Evolutionary conservation across 1,140 invertebrate genomes (phyloP), one percentile per base, ranked within the genome.

Genomic region (Musca vetustissima): DNA sequence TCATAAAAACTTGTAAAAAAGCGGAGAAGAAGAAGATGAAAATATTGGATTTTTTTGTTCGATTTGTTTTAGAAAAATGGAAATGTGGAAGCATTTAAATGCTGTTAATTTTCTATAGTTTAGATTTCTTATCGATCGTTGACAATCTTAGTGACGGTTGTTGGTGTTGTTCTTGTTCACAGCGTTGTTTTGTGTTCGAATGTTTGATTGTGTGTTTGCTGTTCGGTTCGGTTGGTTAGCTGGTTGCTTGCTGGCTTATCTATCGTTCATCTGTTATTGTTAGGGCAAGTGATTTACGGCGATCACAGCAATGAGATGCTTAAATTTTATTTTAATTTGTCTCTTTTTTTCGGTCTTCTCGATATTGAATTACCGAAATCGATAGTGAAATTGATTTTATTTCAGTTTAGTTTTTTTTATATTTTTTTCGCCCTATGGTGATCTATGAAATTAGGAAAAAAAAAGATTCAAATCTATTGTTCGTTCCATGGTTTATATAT

Each of bases 81-180:
- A 59, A 61, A 61, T 61, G 28, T 61, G 57, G 57, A 61, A 61
- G 57, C 57, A 61, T 61, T 61, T 59, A 61, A 61, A 61, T 61
- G 57, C 36, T 61, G 57, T 61, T 61, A 61, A 61, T 61, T 61
- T 61, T 61, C 57, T 36, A 61, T 61, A 61, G 57, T 61, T 61
- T 61, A 15, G 36, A n/a, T 17, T 61, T 19, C 7, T 61, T 61
- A 61, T 61, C 57, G 13, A 13, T n/a, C 9, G 17, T 36, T 17
- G 36, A 61, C 28, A 36, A 61, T 61, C 57, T 61, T 59, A 28
- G 11, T 21, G n/a, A 53, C 0, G 19, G 17, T 21, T 53, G n/a
- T 53, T 21, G 17, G 0, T 53, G 1, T n/a, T n/a, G n/a, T 49
- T 49, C 6, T 49, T 49, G 11, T 49, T n/a, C 17, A 7, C 32